Evolutionary conservation across 2,797 vertebrate species (phyloP).

Genomic region (Phoebastria nigripes): DNA sequence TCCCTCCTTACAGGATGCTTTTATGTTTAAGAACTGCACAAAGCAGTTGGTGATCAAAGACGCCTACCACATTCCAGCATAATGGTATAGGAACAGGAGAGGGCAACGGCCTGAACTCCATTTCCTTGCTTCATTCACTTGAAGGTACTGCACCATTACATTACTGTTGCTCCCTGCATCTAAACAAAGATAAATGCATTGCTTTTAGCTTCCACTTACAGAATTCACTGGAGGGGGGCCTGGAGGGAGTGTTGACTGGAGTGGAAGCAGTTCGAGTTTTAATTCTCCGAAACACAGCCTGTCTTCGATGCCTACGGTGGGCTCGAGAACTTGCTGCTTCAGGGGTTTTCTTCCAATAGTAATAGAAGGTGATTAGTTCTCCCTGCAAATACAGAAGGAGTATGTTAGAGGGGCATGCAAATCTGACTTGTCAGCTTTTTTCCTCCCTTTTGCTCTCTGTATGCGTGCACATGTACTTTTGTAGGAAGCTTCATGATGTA

Average conservation of each 20-base stretch:
- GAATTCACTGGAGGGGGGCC: constrained; percentile 97
- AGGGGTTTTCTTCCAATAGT: constrained; percentile 99
- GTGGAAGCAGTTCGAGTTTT: constrained; percentile 97
- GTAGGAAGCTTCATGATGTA: fast-evolving
- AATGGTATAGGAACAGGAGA: background rate
- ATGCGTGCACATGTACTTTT: fast-evolving
- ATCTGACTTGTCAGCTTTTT: background rate
- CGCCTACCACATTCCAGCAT: background rate
- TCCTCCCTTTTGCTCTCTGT: background rate
- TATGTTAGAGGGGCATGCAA: background rate
- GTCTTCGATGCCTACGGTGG: constrained; percentile 94
- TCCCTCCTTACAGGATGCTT: background rate
- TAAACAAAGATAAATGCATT: background rate
- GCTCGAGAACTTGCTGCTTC: constrained; percentile 96
- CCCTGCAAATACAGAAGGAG: constrained; percentile 78
- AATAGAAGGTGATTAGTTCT: constrained; percentile 98
- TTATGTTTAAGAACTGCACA: background rate
- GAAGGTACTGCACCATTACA: background rate
- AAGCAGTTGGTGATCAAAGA: constrained; percentile 20
- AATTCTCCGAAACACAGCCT: constrained; percentile 97
- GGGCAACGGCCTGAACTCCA: background rate
- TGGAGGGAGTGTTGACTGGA: constrained; percentile 94
- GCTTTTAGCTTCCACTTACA: constrained; percentile 79
- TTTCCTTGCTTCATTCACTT: background rate
- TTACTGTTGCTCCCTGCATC: background rate